Evolutionary conservation across 2,797 vertebrate genomes (phyloP).

Genomic region (Cynodonichthys magdalenae): DNA sequence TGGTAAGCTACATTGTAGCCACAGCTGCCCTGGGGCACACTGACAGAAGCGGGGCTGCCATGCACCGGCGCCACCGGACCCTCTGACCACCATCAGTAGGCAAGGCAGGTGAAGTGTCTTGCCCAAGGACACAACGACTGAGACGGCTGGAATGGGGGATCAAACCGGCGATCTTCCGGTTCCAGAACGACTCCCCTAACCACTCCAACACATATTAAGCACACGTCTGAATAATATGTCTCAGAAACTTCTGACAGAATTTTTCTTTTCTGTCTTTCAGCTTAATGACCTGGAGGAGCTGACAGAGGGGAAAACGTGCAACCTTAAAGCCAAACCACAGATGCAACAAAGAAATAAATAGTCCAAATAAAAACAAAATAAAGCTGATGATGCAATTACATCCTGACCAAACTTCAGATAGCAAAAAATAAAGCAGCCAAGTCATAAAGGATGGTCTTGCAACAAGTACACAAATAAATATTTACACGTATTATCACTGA

Average conservation of each 20-base stretch:
- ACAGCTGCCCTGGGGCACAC: too few species aligned
- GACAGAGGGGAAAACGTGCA: neutral
- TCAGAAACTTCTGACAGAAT: slow-evolving; percentile 3
- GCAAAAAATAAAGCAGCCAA: slow-evolving; percentile 31
- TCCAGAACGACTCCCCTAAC: too few species aligned
- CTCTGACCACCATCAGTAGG: too few species aligned
- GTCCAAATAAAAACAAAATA: slow-evolving; percentile 32
- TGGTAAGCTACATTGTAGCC: too few species aligned
- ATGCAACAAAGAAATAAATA: slow-evolving; percentile 37
- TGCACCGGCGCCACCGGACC: too few species aligned
- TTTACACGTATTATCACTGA: slow-evolving; percentile 42
- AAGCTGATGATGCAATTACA: slow-evolving; percentile 42
- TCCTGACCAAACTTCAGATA: slow-evolving; percentile 36
- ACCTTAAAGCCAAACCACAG: slow-evolving; percentile 24
- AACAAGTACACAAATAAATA: slow-evolving; percentile 59
- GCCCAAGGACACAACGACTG: too few species aligned
- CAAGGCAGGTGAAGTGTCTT: too few species aligned
- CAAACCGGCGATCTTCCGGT: too few species aligned
- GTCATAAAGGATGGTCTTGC: slow-evolving; percentile 33
- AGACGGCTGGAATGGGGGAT: too few species aligned
- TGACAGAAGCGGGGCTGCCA: too few species aligned
- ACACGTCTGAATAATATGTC: too few species aligned
- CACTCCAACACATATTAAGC: too few species aligned
- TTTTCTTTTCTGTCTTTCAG: slow-evolving; percentile 5
- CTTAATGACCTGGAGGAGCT: slow-evolving; percentile 45